These are phyloP conservation scores for Scaeva pyrastri DNA, from an alignment of 2,888 invertebrate species.

Conservation along the genomic window DNA sequence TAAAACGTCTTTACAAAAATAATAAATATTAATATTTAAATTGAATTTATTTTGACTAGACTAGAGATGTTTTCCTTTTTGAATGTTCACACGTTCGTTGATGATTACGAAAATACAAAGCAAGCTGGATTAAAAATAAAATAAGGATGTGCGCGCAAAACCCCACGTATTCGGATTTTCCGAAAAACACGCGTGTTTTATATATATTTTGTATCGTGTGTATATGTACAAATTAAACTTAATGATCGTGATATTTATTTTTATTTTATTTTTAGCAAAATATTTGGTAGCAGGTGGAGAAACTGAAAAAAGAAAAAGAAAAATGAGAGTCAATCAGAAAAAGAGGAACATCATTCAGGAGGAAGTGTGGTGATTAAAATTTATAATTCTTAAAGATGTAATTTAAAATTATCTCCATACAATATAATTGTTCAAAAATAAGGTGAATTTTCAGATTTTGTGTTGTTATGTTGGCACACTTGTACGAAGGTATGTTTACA, in stretches of 20 bases:
- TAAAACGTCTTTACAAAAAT: neutral
- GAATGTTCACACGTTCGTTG: conserved; percentile 12
- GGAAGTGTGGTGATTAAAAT: conserved; percentile 13
- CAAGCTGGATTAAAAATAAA: neutral
- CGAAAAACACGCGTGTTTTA: conserved; percentile 2
- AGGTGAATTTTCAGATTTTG: too few species aligned
- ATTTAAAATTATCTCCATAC: too few species aligned
- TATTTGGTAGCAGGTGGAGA: neutral
- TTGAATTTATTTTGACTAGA: neutral
- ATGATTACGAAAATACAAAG: conserved; percentile 1
- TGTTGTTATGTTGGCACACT: too few species aligned
- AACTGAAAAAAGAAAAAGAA: conserved; percentile 7
- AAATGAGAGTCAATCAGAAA: neutral
- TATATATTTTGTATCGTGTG: neutral
- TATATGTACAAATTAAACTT: neutral
- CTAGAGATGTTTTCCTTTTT: neutral
- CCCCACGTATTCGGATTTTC: conserved; percentile 31
- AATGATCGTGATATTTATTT: neutral
- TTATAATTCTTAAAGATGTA: neutral
- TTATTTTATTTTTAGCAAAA: neutral
- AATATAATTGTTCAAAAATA: too few species aligned
- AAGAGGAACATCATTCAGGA: neutral
- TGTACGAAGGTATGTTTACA: too few species aligned
- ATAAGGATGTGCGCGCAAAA: conserved; percentile 28
- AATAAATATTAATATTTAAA: neutral